These are phyloP conservation scores for Tenodera sinensis DNA, from an alignment of 2,888 invertebrate species.

Conservation along the genomic window DNA sequence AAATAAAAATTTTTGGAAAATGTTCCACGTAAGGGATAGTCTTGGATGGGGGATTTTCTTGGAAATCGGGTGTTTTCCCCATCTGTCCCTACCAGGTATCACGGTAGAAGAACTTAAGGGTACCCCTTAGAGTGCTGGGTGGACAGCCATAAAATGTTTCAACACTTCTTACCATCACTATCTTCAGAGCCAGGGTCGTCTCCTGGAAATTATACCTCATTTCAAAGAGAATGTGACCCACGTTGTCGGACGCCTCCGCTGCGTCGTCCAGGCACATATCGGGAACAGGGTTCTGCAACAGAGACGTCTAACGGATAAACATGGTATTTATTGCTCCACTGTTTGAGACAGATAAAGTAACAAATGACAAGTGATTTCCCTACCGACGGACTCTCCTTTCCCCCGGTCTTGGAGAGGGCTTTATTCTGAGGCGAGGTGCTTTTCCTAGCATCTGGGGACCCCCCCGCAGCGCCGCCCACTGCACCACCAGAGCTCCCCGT, in stretches of 20 bases:
- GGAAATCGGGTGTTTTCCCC: too few relatives aligned
- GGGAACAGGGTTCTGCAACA: not conserved
- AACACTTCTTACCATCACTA: conserved; percentile 69
- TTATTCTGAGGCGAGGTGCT: not conserved
- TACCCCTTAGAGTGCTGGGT: too few relatives aligned
- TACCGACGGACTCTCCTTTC: not conserved
- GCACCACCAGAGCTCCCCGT: too few relatives aligned
- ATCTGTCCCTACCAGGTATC: too few relatives aligned
- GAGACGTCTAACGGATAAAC: not conserved
- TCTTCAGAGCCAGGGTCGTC: conserved; percentile 83
- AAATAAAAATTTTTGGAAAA: too few relatives aligned
- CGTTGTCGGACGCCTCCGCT: conserved; percentile 82
- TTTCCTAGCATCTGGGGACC: not conserved
- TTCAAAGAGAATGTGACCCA: conserved; percentile 91
- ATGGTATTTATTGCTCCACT: not conserved
- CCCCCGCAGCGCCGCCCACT: too few relatives aligned
- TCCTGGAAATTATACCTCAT: conserved; percentile 92
- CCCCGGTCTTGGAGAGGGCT: not conserved
- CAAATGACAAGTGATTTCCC: not conserved
- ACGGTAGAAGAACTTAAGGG: too few relatives aligned
- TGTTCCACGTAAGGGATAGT: too few relatives aligned
- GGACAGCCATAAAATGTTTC: too few relatives aligned
- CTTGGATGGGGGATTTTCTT: too few relatives aligned
- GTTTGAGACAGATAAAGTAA: not conserved
- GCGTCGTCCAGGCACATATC: conserved; percentile 52